These are phyloP conservation scores for Sylvia borin DNA, from an alignment of 2,797 vertebrate species.

Conservation along the genomic window DNA sequence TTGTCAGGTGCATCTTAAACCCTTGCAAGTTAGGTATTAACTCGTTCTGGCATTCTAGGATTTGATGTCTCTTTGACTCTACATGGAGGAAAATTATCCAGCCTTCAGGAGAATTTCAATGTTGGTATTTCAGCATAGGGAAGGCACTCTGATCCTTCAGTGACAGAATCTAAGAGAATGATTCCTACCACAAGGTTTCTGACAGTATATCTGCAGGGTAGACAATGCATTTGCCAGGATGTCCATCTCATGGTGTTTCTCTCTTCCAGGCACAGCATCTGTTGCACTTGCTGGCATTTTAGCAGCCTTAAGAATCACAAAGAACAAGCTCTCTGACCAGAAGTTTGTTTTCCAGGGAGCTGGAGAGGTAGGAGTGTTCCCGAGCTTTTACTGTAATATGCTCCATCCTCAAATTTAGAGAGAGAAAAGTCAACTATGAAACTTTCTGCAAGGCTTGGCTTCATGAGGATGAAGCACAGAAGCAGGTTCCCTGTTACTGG, in stretches of 20 bases:
- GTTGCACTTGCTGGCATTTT: slow-evolving; percentile 93
- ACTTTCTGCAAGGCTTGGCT: not conserved
- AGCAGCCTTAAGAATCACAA: slow-evolving; percentile 91
- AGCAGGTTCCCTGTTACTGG: not conserved
- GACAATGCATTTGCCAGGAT: not conserved
- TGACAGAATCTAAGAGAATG: not conserved
- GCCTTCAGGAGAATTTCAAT: not conserved
- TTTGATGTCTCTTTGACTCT: not conserved
- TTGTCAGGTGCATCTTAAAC: not conserved
- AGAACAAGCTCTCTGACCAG: slow-evolving; percentile 90
- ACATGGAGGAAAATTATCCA: not conserved
- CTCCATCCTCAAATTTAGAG: not conserved
- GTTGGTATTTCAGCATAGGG: not conserved
- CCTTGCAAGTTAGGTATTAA: not conserved
- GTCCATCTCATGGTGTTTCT: not conserved
- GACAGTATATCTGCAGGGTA: not conserved
- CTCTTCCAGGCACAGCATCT: slow-evolving; percentile 90
- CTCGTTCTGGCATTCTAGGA: not conserved
- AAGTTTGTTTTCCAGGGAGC: slow-evolving; percentile 98
- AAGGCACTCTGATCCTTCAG: not conserved
- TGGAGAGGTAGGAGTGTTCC: slow-evolving; percentile 85
- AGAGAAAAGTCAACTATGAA: not conserved
- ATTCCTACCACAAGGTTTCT: not conserved
- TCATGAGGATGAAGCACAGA: not conserved
- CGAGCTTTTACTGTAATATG: not conserved